Base-by-base conservation (phyloP, 1,140 invertebrate species). In the Atta colombica region DNA sequence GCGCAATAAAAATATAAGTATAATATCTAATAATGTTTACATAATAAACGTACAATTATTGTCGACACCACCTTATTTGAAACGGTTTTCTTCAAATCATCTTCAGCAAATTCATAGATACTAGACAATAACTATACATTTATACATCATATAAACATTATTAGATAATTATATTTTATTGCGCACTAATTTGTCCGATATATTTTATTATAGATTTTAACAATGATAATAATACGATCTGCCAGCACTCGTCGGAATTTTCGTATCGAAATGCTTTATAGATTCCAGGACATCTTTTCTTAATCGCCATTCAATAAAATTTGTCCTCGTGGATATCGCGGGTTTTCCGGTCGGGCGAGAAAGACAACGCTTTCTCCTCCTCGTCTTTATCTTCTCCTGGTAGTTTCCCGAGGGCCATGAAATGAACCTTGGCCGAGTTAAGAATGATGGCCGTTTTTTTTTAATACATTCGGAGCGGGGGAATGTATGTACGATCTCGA, bases 371-470 rank as follows among this genome's bases (percentile, higher is more conserved):
- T 21, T 61, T 45, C 80, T 61, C 28, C 28, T 51, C 28, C 14
- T 25, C 14, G 1, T 35, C 39, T 61, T 25, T 35, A 35, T 84
- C 69, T 51, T 39, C 45, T 8, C 16, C 5, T 16, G 49, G 18
- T 12, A 49, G 10, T 14, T 51, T 86, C 49, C 84, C 69, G 28
- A 53, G 45, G 53, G 66, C 69, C 77, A 49, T 71, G 85, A 77
- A 55, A 39, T 31, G 28, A 90, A 90, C 88, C 89, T 90, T 90
- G 89, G 31, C 89, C 89, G 85, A 90, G 65, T 89, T 89, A 74
- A 90, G 53, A 75, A 82, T 75, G 55, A 63, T 39, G 39, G 51
- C 63, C 81, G 53, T 45, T 21, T 21, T 21, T 21, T 21, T 72
- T 53, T 25, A 18, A 58, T 25, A 45, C 12, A 21, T 28, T 51